Evolutionary conservation across 2,797 vertebrate genomes (phyloP).

Genomic region (Gymnothorax reevesii): DNA sequence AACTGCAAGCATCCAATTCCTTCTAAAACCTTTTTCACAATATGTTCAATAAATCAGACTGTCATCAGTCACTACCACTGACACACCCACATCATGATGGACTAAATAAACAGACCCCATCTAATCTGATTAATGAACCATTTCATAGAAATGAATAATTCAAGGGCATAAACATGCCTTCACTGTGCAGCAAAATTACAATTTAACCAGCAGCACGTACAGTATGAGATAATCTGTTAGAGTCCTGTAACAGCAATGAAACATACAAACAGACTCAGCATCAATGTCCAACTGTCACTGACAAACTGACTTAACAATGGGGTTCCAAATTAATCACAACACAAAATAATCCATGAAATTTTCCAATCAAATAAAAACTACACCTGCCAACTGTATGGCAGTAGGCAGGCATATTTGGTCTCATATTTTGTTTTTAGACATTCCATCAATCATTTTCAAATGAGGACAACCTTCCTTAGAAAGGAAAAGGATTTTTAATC

Average conservation of each 20-base stretch:
- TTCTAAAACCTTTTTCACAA: background rate
- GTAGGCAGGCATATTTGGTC: background rate
- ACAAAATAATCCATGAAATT: background rate
- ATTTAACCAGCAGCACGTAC: background rate
- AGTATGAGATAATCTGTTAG: background rate
- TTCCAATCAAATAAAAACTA: background rate
- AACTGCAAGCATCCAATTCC: background rate
- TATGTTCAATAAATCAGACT: background rate
- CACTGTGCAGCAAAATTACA: background rate
- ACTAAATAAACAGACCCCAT: background rate
- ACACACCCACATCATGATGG: background rate
- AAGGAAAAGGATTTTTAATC: background rate
- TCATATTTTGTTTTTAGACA: background rate
- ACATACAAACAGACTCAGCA: background rate
- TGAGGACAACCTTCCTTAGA: background rate
- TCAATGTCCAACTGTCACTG: background rate
- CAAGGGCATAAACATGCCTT: background rate
- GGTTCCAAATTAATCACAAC: background rate
- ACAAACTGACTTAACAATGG: background rate
- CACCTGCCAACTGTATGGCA: background rate
- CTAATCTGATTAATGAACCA: background rate
- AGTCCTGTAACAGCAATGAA: background rate
- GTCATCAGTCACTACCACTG: background rate
- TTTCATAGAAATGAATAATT: conserved; percentile 2
- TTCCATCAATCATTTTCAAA: background rate